Evolutionary conservation across 2,113 vertebrate genomes (phyloP), one percentile per base, ranked within the genome.

Genomic region (Heterotilapia buettikoferi): DNA sequence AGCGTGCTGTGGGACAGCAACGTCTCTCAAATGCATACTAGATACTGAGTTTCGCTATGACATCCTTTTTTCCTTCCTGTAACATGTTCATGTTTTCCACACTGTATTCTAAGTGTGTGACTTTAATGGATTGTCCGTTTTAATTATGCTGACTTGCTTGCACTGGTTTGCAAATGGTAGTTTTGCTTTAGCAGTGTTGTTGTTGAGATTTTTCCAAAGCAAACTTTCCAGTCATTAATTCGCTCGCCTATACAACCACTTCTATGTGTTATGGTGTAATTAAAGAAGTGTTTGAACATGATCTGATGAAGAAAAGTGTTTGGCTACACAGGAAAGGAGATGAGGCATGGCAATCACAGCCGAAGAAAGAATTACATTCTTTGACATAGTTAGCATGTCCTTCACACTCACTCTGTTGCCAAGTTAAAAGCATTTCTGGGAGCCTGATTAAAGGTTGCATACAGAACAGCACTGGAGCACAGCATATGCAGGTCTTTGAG

Each of bases 181-280:
- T 87, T 96, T 93, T 92, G 83, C 91, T 93, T 83, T 79, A 89
- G 90, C 85, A 24, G 71, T 90, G 89, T 93, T 95, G 89, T 83
- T 61, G 61, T 92, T 95, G 95, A 95, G 86, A 57, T 71, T 18
- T 92, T 93, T 96, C 95, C 96, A 96, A 96, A 93, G 91, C 87
- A 94, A 94, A 95, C 93, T 90, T 96, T 96, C 92, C 94, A 92
- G 85, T 90, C 88, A 81, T 92, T 90, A 87, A 90, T 93, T 89
- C 91, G 53, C 84, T 91, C 7, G 73, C 88, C 85, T 85, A 40
- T 82, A 84, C 90, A 80, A 90, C 86, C 90, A 56, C 84, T 78
- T 84, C 80, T 80, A 71, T 59, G 86, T 91, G 93, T 92, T 88
- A 38, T 71, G 81, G 63, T 94, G 84, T 91, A 90, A 95, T 95